Evolutionary conservation across 53 echinoderm and acorn worm genomes (phyloP), one percentile per base, ranked within the genome.

Genomic region (Antedon mediterranea): DNA sequence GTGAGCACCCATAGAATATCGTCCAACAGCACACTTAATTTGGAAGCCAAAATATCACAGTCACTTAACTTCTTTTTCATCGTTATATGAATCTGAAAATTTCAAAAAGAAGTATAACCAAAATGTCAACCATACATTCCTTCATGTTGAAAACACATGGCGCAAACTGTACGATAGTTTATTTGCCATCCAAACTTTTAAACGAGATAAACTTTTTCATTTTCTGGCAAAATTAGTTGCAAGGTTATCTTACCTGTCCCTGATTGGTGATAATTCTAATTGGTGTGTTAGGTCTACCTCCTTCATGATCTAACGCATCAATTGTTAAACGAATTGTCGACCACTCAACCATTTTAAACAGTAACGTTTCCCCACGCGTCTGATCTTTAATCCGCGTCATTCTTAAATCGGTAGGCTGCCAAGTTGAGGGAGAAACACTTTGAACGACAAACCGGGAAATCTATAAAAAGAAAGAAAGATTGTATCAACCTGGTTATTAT

Each of bases 321-420:
- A 95, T 75, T 28, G 87, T 87, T 44, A 95, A 83, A 31, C 97
- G 84, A 11, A 95, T 82, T 0, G 97, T 91, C 75, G 91, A 92
- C 97, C 97, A 95, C 84, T 95, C 97, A 81, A 91, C 89, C 84
- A 89, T 89, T 71, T 95, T 95, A 83, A 95, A 95, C 78, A 91
- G 91, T 74, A 95, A 85, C 13, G 92, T 87, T 78, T 95, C 89
- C 0, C 92, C 97, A 14, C 89, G 78, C 30, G 91, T 91, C 71
- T 84, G 74, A 80, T 91, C 85, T 43, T 87, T 89, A 75, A 95
- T 87, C 34, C 97, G 77, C 71, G 89, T 87, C 75, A 81, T 83
- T 77, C 97, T 79, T n/a, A 92, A 82, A 72, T 89, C 89, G 0
- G 91, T 86, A 71, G 89, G 73, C 44, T 89, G 87, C 97, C 97